Evolutionary conservation across 1,140 invertebrate species (phyloP).

Genomic region (Brachionus plicatilis): DNA sequence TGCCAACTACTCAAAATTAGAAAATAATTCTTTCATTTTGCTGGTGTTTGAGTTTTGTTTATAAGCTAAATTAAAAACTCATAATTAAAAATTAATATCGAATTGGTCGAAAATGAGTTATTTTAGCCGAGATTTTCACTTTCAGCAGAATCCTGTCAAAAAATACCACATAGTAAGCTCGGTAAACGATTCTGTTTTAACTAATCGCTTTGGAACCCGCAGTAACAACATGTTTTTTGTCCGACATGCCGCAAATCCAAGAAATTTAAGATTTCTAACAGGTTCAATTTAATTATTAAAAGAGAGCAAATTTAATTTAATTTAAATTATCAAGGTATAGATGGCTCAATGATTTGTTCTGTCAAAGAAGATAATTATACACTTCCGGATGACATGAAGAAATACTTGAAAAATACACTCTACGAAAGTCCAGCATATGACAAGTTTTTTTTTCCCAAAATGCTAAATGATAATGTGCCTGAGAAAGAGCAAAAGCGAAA

Average conservation of each 20-base stretch:
- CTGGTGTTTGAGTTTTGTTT: neutral
- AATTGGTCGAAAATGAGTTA: neutral
- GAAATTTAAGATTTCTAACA: slow-evolving; percentile 19
- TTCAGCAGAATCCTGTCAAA: neutral
- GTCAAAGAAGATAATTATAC: slow-evolving; percentile 24
- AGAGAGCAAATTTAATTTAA: neutral
- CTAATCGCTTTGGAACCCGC: neutral
- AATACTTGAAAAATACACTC: neutral
- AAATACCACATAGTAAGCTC: neutral
- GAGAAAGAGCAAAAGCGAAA: neutral
- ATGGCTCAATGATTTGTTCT: slow-evolving; percentile 30
- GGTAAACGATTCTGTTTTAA: neutral
- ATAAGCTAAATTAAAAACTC: neutral
- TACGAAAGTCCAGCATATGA: neutral
- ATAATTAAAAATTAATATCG: neutral
- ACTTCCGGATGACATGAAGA: slow-evolving; percentile 5
- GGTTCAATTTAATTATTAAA: neutral
- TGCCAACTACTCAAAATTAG: neutral
- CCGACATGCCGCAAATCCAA: slow-evolving; percentile 2
- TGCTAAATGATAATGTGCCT: neutral
- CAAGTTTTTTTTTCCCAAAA: neutral
- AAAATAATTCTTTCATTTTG: neutral
- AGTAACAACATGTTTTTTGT: slow-evolving; percentile 39
- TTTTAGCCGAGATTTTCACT: slow-evolving; percentile 11
- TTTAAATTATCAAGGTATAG: neutral